Base-by-base conservation (phyloP, 2,888 invertebrate species). In the Ormia ochracea region DNA sequence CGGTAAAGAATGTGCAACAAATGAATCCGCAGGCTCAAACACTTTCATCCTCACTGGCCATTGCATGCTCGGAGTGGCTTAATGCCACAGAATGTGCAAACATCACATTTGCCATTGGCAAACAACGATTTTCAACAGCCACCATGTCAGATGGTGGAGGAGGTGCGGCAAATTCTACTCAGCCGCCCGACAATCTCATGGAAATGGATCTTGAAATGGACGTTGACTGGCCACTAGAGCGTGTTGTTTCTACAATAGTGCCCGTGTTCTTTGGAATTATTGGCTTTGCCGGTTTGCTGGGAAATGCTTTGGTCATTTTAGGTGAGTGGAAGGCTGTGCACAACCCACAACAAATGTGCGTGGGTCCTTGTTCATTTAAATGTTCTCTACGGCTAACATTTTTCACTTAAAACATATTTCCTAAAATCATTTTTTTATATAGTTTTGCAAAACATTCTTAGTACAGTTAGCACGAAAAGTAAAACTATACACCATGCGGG, bases 281-380 rank as follows among this genome's bases (percentile, higher is more conserved):
- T 81, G 94, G 96, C 63, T 92, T 96, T 31, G 93, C 97, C 38
- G 97, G 98, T n/a, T 90, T 97, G 7, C 91, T 96, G 65, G 98
- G 98, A 77, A 98, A 98, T 89, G 93, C 94, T 0, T 90, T 98
- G 78, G 97, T 98, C 21, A 96, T 97, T 28, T 90, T 96, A 70
- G 90, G 90, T 90, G 82, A 88, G 89, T 88, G 2, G 1, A 1
- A 38, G 31, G 10, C 12, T n/a, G 23, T 17, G n/a, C 14, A 6
- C 26, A 26, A 17, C 17, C 19, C 17, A 21, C 43, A 45, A 10
- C 7, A 4, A 21, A 23, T 2, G 26, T 23, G 43, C 19, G 17
- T 43, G 31, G 43, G 28, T 14, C 14, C 26, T 17, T 65, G 12
- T 48, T n/a, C n/a, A n/a, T n/a, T n/a, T n/a, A n/a, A n/a, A n/a